phyloP scores from a whole-genome alignment of 2,797 vertebrate species.

The Spea hammondii region DNA sequence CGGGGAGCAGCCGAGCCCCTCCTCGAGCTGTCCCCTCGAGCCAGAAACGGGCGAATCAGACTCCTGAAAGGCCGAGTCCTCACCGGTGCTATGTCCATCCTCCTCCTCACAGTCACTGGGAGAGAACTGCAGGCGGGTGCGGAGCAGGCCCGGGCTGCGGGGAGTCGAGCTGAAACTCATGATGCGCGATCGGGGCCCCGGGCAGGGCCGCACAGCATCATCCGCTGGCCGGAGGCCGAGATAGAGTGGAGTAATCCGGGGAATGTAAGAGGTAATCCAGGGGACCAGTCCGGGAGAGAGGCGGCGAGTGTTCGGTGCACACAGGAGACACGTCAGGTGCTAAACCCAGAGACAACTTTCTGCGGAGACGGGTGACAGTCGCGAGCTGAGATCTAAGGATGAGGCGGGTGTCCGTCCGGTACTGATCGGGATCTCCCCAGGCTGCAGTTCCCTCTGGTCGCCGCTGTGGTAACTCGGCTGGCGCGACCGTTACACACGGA shows the following conservation, averaged over 20 bases:
- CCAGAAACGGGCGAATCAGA: constrained; percentile 90
- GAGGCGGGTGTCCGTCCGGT: neutral
- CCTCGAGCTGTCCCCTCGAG: constrained; percentile 80
- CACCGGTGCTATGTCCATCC: constrained; percentile 85
- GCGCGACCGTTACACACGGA: constrained; percentile 95
- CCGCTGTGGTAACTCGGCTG: neutral
- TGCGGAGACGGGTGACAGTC: too few species aligned
- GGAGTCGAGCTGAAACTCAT: constrained; percentile 59
- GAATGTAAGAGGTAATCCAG: too few species aligned
- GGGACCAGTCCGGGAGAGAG: neutral
- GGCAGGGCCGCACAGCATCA: neutral
- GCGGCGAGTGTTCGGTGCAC: neutral
- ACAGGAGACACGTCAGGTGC: too few species aligned
- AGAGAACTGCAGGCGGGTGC: constrained; percentile 83
- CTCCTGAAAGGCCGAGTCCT: constrained; percentile 92
- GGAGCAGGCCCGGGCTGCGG: constrained; percentile 64
- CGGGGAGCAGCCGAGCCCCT: constrained; percentile 79
- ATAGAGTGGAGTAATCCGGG: too few species aligned
- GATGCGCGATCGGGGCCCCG: neutral
- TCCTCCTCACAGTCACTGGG: constrained; percentile 85
- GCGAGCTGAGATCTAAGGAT: too few species aligned
- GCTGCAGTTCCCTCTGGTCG: neutral
- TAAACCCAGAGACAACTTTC: too few species aligned
- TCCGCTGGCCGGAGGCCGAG: neutral
- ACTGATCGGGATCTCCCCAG: neutral